Base-by-base conservation (phyloP, 2,113 vertebrate species). In the Silurus meridionalis region DNA sequence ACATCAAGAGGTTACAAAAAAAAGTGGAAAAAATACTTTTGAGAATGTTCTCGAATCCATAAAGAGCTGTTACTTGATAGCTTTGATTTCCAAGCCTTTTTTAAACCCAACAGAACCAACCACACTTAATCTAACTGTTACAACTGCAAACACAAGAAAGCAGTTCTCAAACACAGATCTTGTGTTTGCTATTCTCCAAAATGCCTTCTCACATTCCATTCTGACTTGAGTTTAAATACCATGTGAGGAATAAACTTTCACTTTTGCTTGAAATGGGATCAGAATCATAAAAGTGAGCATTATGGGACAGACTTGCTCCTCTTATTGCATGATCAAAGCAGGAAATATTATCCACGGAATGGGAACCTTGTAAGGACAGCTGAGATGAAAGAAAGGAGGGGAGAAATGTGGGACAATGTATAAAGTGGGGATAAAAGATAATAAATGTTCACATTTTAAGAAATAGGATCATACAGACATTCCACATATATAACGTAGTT, bases 291-390 rank as follows among this genome's bases (percentile, higher is more conserved):
- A 55, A 57, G 52, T 23, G 25, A 67, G 25, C 46, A 17, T 61
- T 84, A 23, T 46, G 13, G 79, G 63, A 83, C 71, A 67, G 82
- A 13, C 82, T 57, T 13, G 37, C 63, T 83, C 57, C 69, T 67
- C 66, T 83, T 21, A 74, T 46, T 79, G 28, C 37, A 52, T 15
- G 57, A 81, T 75, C 52, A 78, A 64, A 67, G 75, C 8, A 23
- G 80, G 80, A 78, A 75, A 83, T 78, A 37, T 37, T 77, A 67
- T 58, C 71, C 74, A 82, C 19, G n/a, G n/a, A 71, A 71, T 64
- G 53, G 72, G 61, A 48, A 69, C 28, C n/a, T 23, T 80, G 66
- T 71, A 66, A 50, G 69, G 77, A 52, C 37, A 50, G 61, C 71
- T 11, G 46, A 86, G 72, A 71, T 55, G 52, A 46, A 72, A 75